Conservation (phyloP, 2,797 vertebrate genomes). For the Sebastes ruberrimus region DNA sequence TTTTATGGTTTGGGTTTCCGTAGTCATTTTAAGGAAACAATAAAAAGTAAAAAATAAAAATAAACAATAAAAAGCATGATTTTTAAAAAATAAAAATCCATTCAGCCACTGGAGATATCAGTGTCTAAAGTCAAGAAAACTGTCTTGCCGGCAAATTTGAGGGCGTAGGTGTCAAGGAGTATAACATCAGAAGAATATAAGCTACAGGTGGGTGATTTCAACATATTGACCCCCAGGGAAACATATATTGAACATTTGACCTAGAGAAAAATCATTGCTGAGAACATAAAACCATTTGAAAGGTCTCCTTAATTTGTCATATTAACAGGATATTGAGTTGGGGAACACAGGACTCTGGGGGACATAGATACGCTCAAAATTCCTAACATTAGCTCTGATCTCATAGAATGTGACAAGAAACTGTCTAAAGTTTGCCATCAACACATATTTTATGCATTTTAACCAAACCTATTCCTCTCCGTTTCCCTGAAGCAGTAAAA, state of each 20-base stretch:
- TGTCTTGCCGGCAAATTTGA: not conserved
- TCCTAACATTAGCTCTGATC: not conserved
- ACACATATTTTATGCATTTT: not conserved
- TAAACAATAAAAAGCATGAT: no score
- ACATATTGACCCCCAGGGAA: not conserved
- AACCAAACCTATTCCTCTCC: not conserved
- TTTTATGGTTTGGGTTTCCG: no score
- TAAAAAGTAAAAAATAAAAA: no score
- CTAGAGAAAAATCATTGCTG: not conserved
- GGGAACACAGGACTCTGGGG: not conserved
- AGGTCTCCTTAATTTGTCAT: not conserved
- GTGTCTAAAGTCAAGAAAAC: not conserved
- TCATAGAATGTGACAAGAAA: not conserved
- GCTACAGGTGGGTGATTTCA: not conserved
- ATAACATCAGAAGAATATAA: not conserved
- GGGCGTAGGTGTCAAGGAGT: not conserved
- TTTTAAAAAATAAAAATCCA: no score
- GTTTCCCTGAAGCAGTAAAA: not conserved
- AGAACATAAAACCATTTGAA: not conserved
- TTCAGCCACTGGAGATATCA: no score
- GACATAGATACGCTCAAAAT: not conserved
- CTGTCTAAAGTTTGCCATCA: not conserved
- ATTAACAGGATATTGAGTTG: not conserved
- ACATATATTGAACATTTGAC: not conserved
- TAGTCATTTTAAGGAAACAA: no score